These are phyloP conservation scores for Amphipoea oculea DNA, from an alignment of 2,888 invertebrate genomes.

Conservation along the genomic window DNA sequence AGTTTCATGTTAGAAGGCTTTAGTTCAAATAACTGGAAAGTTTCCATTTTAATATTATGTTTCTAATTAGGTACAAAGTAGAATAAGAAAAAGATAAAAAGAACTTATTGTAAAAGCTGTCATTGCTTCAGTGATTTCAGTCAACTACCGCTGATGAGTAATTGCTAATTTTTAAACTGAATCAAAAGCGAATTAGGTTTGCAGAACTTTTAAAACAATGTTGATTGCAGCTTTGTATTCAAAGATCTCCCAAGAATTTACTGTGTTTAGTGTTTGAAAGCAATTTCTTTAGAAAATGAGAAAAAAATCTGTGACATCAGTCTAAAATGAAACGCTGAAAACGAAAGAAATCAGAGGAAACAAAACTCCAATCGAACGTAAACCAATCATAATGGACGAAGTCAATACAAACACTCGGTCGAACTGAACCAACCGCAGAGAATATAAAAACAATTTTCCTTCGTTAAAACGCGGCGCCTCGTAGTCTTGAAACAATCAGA, in stretches of 20 bases:
- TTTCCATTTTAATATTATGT: background rate
- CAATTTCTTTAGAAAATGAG: background rate
- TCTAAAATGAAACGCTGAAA: background rate
- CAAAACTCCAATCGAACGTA: background rate
- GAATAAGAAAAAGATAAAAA: background rate
- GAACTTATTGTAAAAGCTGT: background rate
- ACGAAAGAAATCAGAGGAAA: conserved; percentile 1
- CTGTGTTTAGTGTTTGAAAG: background rate
- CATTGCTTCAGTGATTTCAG: background rate
- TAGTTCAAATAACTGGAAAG: background rate
- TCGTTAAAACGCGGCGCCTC: conserved; percentile 25
- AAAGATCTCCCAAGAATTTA: background rate
- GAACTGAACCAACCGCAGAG: conserved; percentile 3
- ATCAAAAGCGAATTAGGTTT: conserved; percentile 5
- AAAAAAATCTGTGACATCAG: background rate
- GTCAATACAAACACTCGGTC: conserved; percentile 10
- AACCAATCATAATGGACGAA: conserved; percentile 6
- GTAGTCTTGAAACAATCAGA: conserved; percentile 37
- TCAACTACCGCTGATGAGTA: background rate
- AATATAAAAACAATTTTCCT: conserved; percentile 23
- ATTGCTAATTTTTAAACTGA: background rate
- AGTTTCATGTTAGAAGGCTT: conserved; percentile 2
- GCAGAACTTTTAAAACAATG: background rate
- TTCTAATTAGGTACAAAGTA: background rate
- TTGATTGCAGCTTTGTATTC: background rate